Percentiles rank a stretch among this genome's conserved stretches.
Evolutionary conservation across 2,888 invertebrate genomes (phyloP).

Genomic region (Sarcophaga caerulescens): DNA sequence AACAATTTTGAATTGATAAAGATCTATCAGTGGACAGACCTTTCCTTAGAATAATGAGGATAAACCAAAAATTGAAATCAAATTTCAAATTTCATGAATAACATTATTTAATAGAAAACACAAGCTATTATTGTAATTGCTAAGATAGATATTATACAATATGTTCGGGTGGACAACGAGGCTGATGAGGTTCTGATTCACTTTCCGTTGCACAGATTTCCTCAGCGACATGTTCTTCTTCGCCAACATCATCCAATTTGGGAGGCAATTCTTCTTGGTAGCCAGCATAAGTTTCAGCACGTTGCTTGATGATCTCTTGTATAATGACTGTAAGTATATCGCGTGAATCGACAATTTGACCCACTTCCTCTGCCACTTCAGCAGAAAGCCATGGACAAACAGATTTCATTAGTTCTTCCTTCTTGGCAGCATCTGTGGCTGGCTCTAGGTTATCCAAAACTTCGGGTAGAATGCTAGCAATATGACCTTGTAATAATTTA

Average conservation of each 20-base stretch:
- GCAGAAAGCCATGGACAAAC: conserved; percentile 90
- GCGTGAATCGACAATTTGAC: conserved; percentile 90
- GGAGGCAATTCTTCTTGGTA: conserved; percentile 72
- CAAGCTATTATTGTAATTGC: conserved; percentile 27
- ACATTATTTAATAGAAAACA: conserved; percentile 25
- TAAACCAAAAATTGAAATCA: conserved; percentile 17
- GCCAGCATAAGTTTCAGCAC: conserved; percentile 82
- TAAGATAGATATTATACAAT: conserved; percentile 32
- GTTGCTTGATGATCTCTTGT: conserved; percentile 88
- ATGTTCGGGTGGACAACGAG: conserved; percentile 44
- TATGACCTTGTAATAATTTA: conserved; percentile 91
- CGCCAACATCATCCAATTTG: conserved; percentile 20
- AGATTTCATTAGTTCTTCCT: conserved; percentile 86
- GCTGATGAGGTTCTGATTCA: conserved; percentile 7
- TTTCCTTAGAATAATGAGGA: not conserved
- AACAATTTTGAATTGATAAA: conserved; percentile 39
- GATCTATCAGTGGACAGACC: not conserved
- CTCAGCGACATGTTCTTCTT: conserved; percentile 55
- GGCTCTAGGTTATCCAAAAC: conserved; percentile 88
- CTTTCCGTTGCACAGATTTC: conserved; percentile 45
- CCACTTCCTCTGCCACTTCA: conserved; percentile 90
- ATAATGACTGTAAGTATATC: conserved; percentile 91
- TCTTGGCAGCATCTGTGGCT: conserved; percentile 78
- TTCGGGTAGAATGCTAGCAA: conserved; percentile 92
- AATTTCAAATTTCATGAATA: conserved; percentile 34